Percentiles rank a stretch among this genome's conserved stretches.
These are phyloP conservation scores for Callyntrura guangdongensis DNA, from an alignment of 2,888 invertebrate species.

Conservation along the genomic window DNA sequence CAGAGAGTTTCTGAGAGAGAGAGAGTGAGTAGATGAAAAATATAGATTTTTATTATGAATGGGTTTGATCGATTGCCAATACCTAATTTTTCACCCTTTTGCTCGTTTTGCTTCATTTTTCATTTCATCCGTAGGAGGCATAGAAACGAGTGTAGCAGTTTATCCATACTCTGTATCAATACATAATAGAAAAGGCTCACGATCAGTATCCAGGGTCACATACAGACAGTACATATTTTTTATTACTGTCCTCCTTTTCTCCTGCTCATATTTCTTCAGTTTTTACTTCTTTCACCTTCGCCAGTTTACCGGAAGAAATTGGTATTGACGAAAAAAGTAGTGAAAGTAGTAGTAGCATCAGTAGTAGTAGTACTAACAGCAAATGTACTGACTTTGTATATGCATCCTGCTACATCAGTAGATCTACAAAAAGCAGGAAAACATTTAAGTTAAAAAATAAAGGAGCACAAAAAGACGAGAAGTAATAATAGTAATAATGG, in stretches of 20 bases:
- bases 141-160: not conserved
- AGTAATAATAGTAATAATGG: constrained; percentile 43
- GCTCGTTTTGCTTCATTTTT: constrained; percentile 21
- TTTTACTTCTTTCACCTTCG: constrained; percentile 54
- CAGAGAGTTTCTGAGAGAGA: not conserved
- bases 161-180: not conserved
- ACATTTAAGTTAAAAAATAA: constrained; percentile 46
- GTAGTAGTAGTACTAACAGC: not conserved
- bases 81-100: constrained; percentile 52
- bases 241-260: constrained; percentile 47
- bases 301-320: constrained; percentile 43
- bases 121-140: not conserved
- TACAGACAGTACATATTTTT: constrained; percentile 10
- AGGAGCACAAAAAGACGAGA: constrained; percentile 22
- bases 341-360: not conserved
- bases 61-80: constrained; percentile 48
- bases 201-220: constrained; percentile 23
- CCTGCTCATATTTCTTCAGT: constrained; percentile 30
- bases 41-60: constrained; percentile 50
- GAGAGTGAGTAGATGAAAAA: constrained; percentile 35
- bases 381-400: no score
- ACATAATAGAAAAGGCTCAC: not conserved
- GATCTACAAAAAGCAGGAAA: not conserved
- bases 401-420: not conserved
- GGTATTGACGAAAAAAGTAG: not conserved